Evolutionary conservation across 2,797 vertebrate genomes (phyloP).

Genomic region (Hippocampus kuda): DNA sequence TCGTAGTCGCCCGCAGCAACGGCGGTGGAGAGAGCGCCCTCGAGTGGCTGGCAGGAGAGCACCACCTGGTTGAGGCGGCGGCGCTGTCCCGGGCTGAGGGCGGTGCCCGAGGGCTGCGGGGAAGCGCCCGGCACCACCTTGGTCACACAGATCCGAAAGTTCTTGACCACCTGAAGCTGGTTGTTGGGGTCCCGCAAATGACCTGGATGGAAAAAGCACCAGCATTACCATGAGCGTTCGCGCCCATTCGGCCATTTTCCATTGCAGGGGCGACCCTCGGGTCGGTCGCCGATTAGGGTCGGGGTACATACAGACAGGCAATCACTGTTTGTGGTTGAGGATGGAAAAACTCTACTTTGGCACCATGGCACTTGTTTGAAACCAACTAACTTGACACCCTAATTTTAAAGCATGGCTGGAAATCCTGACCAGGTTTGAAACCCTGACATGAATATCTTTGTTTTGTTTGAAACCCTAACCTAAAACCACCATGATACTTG

Average conservation of each 20-base stretch:
- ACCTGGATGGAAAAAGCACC: slow-evolving; percentile 56
- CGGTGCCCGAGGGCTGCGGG: slow-evolving; percentile 51
- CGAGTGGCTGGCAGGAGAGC: slow-evolving; percentile 81
- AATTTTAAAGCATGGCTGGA: too few relatives aligned
- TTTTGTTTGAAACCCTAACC: neutral
- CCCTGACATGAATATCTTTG: neutral
- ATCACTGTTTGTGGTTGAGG: too few relatives aligned
- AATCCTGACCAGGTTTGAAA: neutral
- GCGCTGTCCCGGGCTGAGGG: slow-evolving; percentile 47
- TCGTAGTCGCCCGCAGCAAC: slow-evolving; percentile 90
- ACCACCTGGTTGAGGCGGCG: slow-evolving; percentile 82
- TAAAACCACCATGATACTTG: neutral
- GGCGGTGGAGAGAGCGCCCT: slow-evolving; percentile 77
- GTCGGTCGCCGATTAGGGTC: too few relatives aligned
- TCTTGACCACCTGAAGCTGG: slow-evolving; percentile 89
- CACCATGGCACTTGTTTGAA: neutral
- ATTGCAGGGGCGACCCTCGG: too few relatives aligned
- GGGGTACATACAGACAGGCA: too few relatives aligned
- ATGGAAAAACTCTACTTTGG: neutral
- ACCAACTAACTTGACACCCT: neutral
- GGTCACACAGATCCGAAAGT: slow-evolving; percentile 87
- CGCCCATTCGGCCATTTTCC: too few relatives aligned
- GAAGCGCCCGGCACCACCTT: slow-evolving; percentile 72
- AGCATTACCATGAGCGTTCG: neutral
- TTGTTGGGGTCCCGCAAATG: slow-evolving; percentile 97